Evolutionary conservation across 2,113 vertebrate species (phyloP).

Genomic region (Etheostoma spectabile): DNA sequence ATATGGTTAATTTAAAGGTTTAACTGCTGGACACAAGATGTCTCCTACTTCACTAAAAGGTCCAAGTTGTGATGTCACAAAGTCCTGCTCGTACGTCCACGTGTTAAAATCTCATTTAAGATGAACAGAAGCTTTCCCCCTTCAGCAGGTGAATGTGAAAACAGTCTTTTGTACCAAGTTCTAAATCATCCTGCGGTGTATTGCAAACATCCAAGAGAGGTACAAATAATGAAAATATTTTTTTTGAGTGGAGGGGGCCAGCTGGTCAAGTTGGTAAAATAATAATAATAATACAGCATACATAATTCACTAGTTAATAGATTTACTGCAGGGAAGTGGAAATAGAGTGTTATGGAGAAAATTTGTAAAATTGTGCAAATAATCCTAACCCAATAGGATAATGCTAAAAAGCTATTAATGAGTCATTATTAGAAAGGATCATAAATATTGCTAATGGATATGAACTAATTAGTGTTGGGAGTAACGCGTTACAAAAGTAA

Average conservation of each 20-base stretch:
- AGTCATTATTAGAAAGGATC: neutral
- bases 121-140: neutral
- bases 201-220: neutral
- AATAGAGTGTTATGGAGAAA: neutral
- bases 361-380: neutral
- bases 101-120: neutral
- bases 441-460: neutral
- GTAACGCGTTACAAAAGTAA: too few relatives aligned
- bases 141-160: neutral
- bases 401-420: neutral
- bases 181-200: neutral
- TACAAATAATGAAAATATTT: neutral
- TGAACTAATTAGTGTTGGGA: neutral
- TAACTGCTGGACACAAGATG: neutral
- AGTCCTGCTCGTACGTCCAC: neutral
- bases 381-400: neutral
- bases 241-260: neutral
- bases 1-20: constrained; percentile 1
- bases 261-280: neutral
- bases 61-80: neutral
- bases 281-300: neutral
- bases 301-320: neutral
- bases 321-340: neutral
- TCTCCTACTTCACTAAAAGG: neutral
- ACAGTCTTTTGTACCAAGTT: neutral